Evolutionary conservation across 2,888 invertebrate genomes (phyloP).

Genomic region (Lithodes maja): DNA sequence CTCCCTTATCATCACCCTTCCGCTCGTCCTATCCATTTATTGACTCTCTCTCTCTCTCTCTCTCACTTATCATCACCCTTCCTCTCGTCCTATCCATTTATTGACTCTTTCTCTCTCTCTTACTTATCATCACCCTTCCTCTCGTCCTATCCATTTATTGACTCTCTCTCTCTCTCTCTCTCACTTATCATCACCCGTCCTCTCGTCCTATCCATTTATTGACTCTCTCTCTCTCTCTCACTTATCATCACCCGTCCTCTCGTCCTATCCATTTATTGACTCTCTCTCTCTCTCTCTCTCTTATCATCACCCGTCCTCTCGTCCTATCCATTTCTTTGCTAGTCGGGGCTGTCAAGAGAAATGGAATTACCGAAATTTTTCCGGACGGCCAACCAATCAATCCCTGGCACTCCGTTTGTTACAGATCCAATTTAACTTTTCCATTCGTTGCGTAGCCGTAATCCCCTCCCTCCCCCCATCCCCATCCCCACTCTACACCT

Average conservation of each 20-base stretch:
- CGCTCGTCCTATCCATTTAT: neutral
- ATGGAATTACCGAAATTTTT: slow-evolving; percentile 25
- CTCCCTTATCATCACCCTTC: neutral
- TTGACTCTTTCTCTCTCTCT: neutral
- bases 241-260: neutral
- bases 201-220: neutral
- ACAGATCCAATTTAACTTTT: slow-evolving; percentile 32
- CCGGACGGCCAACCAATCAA: slow-evolving; percentile 18
- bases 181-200: neutral
- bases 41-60: neutral
- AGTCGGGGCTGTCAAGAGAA: slow-evolving; percentile 21
- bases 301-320: neutral
- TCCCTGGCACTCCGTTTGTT: slow-evolving; percentile 17
- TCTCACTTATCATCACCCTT: neutral
- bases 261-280: neutral
- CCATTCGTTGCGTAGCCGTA: slow-evolving; percentile 15
- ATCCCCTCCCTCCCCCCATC: neutral
- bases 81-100: neutral
- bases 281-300: neutral
- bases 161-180: neutral
- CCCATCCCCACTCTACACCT: neutral
- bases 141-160: neutral
- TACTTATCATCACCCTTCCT: neutral
- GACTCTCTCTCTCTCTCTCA: neutral
- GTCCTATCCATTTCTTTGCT: slow-evolving; percentile 4